A percentile compares a stretch with the other conserved stretches of the same genome.
Conservation (phyloP, 2,113 vertebrate genomes). For the Urocitellus parryii region DNA sequence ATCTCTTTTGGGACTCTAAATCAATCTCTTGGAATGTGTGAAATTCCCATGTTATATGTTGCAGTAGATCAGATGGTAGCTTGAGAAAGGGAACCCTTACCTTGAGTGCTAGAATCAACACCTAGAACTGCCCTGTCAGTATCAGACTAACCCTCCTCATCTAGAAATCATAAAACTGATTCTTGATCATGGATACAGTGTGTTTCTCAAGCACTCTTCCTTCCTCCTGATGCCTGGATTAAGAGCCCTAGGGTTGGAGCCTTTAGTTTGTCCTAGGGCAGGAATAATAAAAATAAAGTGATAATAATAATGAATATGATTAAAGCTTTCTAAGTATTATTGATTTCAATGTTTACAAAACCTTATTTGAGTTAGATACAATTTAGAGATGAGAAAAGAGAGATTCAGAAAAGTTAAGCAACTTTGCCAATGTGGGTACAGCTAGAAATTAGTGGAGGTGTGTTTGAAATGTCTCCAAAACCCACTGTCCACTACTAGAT, state of each 20-base stretch:
- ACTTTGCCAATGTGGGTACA: neutral
- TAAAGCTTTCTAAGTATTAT: neutral
- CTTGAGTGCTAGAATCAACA: neutral
- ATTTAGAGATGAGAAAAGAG: constrained; percentile 11
- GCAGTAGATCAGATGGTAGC: neutral
- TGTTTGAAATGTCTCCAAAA: neutral
- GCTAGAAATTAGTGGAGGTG: constrained; percentile 21
- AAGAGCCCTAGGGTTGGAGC: neutral
- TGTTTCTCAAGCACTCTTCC: neutral
- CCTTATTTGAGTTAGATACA: neutral
- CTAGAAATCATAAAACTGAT: constrained; percentile 25
- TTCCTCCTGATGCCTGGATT: neutral
- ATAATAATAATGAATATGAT: neutral
- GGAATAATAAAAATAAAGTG: neutral
- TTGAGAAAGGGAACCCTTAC: neutral
- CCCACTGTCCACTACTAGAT: neutral
- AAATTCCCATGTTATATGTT: neutral
- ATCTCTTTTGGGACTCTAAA: neutral
- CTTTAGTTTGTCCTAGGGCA: neutral
- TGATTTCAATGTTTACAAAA: constrained; percentile 50
- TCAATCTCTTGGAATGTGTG: neutral
- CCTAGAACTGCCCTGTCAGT: neutral
- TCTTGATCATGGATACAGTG: neutral
- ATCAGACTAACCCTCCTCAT: neutral
- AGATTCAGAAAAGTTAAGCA: neutral